Percentiles rank a stretch among this genome's conserved stretches.
These are phyloP conservation scores for Carollia perspicillata DNA, from an alignment of 2,113 vertebrate species.

Conservation along the genomic window DNA sequence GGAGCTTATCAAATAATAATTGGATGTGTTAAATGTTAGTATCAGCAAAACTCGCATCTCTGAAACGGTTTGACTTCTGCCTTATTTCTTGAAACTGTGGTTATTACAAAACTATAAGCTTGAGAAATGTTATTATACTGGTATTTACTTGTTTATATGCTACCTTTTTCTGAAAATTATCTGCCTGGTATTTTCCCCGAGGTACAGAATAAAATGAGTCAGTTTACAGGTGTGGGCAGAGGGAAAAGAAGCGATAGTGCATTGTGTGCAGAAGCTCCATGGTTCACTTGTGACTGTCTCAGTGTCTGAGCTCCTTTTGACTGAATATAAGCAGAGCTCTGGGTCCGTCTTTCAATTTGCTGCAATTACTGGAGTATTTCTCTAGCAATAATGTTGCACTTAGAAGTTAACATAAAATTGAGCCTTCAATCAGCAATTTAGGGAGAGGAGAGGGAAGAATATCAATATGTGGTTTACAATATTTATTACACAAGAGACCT, in stretches of 20 bases:
- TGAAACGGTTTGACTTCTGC: slow-evolving; percentile 1
- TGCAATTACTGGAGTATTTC: not conserved
- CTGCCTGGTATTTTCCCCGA: not conserved
- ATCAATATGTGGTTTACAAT: not conserved
- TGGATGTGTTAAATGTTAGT: not conserved
- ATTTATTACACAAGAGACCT: not conserved
- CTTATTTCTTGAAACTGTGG: not conserved
- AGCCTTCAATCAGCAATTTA: not conserved
- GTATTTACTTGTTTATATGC: not conserved
- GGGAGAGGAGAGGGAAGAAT: not conserved
- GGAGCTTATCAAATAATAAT: not conserved
- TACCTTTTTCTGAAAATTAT: not conserved
- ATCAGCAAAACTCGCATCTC: not conserved
- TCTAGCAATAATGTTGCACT: not conserved
- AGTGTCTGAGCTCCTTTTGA: not conserved
- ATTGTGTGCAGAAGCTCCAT: not conserved
- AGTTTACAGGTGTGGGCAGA: not conserved
- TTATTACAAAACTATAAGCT: not conserved
- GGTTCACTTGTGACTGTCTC: not conserved
- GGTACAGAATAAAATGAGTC: not conserved
- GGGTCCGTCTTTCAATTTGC: not conserved
- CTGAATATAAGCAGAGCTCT: not conserved
- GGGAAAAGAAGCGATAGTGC: not conserved
- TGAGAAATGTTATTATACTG: not conserved
- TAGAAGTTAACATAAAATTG: not conserved